phyloP scores from a whole-genome alignment of 2,888 invertebrate species.

The Microctonus aethiopoides region DNA sequence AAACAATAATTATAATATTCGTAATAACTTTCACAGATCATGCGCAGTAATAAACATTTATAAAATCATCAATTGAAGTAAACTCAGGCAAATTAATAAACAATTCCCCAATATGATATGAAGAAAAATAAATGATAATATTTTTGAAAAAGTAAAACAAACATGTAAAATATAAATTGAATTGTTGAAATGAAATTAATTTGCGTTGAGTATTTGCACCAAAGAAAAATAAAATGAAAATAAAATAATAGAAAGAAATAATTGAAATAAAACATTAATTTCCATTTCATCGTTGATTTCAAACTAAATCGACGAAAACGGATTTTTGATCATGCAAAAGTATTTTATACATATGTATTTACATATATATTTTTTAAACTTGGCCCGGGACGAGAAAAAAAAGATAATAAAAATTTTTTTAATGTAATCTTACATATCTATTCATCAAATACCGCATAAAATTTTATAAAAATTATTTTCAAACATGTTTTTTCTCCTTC shows the following conservation, averaged over 20 bases:
- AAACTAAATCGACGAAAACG: constrained; percentile 52
- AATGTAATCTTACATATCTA: constrained; percentile 3
- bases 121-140: constrained; percentile 38
- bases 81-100: constrained; percentile 59
- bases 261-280: constrained; percentile 31
- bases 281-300: constrained; percentile 31
- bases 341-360: constrained; percentile 3
- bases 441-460: constrained; percentile 15
- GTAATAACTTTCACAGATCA: constrained; percentile 62
- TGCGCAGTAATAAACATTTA: constrained; percentile 62
- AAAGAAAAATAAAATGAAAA: constrained; percentile 2
- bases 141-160: constrained; percentile 22
- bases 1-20: constrained; percentile 48
- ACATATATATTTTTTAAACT: constrained; percentile 11
- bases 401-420: constrained; percentile 19
- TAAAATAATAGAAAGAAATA: constrained; percentile 20
- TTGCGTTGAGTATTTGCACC: not conserved
- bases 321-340: constrained; percentile 46
- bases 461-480: constrained; percentile 33
- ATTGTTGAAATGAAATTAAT: constrained; percentile 22
- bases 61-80: constrained; percentile 40
- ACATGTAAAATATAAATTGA: constrained; percentile 17
- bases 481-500: constrained; percentile 34
- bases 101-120: constrained; percentile 36
- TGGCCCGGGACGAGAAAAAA: constrained; percentile 16